These are phyloP conservation scores for Xenus cinereus DNA, from an alignment of 2,113 vertebrate species.

Conservation along the genomic window DNA sequence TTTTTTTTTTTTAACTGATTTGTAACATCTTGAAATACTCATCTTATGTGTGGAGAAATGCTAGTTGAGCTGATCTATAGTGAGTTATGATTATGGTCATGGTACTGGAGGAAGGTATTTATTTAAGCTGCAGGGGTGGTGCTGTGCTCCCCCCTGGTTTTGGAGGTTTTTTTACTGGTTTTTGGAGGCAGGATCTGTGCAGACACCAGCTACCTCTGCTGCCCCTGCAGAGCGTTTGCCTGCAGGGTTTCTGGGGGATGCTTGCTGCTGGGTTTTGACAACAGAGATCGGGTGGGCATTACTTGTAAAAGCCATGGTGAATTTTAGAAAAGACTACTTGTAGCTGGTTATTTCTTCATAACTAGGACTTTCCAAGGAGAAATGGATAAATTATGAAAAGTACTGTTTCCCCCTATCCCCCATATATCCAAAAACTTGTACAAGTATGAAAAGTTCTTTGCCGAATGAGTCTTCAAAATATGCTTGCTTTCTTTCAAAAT, in stretches of 20 bases:
- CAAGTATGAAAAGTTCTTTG: neutral
- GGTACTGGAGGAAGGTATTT: neutral
- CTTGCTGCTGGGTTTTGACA: neutral
- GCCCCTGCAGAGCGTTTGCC: neutral
- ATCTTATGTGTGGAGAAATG: neutral
- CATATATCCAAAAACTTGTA: neutral
- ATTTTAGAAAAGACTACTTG: neutral
- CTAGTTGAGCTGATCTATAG: neutral
- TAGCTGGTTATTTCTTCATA: neutral
- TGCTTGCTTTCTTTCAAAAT: neutral
- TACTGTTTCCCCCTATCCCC: accelerated
- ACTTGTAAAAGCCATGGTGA: neutral
- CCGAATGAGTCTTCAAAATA: neutral
- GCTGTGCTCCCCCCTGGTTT: neutral
- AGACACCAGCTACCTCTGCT: neutral
- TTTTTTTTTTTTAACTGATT: neutral
- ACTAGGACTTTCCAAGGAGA: neutral
- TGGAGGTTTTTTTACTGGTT: too few species aligned
- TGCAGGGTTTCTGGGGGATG: neutral
- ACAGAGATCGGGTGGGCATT: neutral
- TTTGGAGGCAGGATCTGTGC: neutral
- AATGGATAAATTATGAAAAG: neutral
- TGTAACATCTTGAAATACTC: neutral
- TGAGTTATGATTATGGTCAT: neutral
- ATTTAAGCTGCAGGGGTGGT: neutral